These are phyloP conservation scores for Hippocampus guttulatus DNA, from an alignment of 2,113 vertebrate species.

Conservation along the genomic window DNA sequence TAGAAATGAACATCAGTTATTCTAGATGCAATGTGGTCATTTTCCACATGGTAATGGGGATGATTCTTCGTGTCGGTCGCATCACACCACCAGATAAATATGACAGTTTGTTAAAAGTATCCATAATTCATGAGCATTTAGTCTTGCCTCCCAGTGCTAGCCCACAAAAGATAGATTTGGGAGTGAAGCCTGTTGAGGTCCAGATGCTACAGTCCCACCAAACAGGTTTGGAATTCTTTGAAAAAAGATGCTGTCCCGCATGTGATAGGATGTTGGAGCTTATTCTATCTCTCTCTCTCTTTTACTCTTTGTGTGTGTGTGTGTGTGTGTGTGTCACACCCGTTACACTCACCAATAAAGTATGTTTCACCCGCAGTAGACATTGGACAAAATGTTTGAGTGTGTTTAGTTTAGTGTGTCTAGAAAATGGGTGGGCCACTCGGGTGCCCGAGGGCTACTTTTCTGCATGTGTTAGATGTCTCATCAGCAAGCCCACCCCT, in stretches of 20 bases:
- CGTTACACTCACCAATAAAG: no score
- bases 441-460: no score
- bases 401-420: no score
- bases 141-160: slow-evolving; percentile 55
- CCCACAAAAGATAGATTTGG: slow-evolving; percentile 68
- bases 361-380: no score
- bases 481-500: no score
- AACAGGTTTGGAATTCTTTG: slow-evolving; percentile 72
- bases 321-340: no score
- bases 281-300: no score
- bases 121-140: slow-evolving; percentile 71
- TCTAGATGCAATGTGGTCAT: slow-evolving; percentile 20
- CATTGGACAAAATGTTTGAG: no score
- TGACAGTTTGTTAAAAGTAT: slow-evolving; percentile 65
- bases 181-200: slow-evolving; percentile 65
- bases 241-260: slow-evolving; percentile 66
- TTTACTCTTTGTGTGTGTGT: no score
- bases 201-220: slow-evolving; percentile 76
- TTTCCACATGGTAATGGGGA: slow-evolving; percentile 27
- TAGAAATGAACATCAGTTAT: background rate
- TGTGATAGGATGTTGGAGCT: slow-evolving; percentile 11
- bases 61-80: slow-evolving; percentile 46
- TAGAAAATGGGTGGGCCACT: no score
- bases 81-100: slow-evolving; percentile 57
- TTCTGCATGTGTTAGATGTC: no score